Evolutionary conservation across 2,113 vertebrate genomes (phyloP).

Genomic region (Sinosuthora webbiana): DNA sequence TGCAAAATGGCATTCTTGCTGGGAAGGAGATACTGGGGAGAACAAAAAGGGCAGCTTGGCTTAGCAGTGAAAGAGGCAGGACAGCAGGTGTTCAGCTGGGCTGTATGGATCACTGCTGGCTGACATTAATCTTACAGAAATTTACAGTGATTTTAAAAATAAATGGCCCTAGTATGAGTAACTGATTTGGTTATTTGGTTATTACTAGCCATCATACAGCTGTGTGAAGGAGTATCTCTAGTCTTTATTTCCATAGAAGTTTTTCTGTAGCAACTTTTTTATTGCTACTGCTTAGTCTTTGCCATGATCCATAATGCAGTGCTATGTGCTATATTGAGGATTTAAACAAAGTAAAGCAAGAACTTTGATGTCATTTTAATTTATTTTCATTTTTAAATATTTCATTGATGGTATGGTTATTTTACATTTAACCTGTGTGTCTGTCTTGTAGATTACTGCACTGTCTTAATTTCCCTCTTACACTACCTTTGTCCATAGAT

Average conservation of each 20-base stretch:
- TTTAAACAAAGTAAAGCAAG: slow-evolving; percentile 41
- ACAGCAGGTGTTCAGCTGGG: neutral
- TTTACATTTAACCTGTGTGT: slow-evolving; percentile 58
- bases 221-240: neutral
- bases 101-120: neutral
- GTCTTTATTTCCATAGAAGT: slow-evolving; percentile 2
- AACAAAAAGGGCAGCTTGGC: neutral
- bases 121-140: neutral
- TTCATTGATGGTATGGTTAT: slow-evolving; percentile 50
- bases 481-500: slow-evolving; percentile 14
- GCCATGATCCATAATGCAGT: slow-evolving; percentile 31
- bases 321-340: neutral
- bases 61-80: neutral
- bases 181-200: too few relatives aligned
- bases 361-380: slow-evolving; percentile 70
- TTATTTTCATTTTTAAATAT: slow-evolving; percentile 73
- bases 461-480: slow-evolving; percentile 18
- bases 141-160: neutral
- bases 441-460: slow-evolving; percentile 32
- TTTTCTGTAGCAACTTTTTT: slow-evolving; percentile 34
- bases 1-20: neutral
- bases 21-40: neutral
- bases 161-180: neutral
- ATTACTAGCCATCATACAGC: neutral
- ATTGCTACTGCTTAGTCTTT: slow-evolving; percentile 52